These are phyloP conservation scores for Ramphastos sulfuratus DNA, from an alignment of 2,113 vertebrate species.

Conservation along the genomic window DNA sequence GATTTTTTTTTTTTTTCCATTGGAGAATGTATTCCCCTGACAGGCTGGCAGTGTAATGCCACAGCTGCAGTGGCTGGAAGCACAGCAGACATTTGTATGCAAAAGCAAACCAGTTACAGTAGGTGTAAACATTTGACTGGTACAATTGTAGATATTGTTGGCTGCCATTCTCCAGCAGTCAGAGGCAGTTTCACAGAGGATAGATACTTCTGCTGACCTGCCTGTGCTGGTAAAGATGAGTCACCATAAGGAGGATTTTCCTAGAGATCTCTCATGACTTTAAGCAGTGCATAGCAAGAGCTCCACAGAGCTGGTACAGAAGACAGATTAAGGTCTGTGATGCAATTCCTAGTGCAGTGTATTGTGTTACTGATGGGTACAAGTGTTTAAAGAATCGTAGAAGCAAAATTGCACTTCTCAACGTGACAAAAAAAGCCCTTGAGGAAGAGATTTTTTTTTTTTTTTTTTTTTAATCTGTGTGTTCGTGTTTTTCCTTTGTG, in stretches of 20 bases:
- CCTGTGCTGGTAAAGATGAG: not conserved
- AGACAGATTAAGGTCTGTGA: not conserved
- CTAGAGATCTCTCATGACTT: not conserved
- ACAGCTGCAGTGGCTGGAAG: not conserved
- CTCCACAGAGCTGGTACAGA: not conserved
- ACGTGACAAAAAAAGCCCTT: not conserved
- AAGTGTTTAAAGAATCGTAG: not conserved
- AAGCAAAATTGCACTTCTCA: constrained; percentile 24
- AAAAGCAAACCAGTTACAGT: constrained; percentile 15
- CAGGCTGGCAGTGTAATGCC: not conserved
- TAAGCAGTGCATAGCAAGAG: not conserved
- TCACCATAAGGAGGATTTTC: not conserved
- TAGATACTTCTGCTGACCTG: constrained; percentile 50
- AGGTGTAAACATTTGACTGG: constrained; percentile 31
- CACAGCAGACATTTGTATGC: not conserved
- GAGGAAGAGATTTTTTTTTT: not conserved
- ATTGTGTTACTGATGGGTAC: not conserved
- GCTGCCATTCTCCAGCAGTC: constrained; percentile 28
- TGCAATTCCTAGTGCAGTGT: not conserved
- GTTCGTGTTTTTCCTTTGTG: not conserved
- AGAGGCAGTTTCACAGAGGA: not conserved
- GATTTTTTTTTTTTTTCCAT: not conserved
- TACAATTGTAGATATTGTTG: constrained; percentile 9
- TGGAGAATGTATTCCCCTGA: not conserved
- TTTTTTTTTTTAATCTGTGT: not conserved